Evolutionary conservation across 30 jellyfish, hydroid and myxozoan species (phyloP).

Genomic region (Turritopsis rubra): DNA sequence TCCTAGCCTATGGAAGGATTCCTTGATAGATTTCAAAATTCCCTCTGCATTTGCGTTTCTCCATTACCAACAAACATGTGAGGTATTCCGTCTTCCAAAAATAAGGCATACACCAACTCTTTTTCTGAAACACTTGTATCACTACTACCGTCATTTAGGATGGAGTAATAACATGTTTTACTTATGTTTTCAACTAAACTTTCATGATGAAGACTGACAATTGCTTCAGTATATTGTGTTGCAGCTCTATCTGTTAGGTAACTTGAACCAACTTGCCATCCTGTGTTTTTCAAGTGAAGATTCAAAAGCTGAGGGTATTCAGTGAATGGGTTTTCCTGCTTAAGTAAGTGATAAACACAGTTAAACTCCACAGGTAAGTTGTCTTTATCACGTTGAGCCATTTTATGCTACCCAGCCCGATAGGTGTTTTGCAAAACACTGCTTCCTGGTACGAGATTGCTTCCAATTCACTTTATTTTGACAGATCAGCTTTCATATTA

Average conservation of each 20-base stretch:
- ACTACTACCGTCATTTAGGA: no score
- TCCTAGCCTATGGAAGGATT: not conserved
- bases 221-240: no score
- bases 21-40: not conserved
- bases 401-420: not conserved
- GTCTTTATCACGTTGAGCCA: not conserved
- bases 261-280: no score
- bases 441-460: not conserved
- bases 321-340: not conserved
- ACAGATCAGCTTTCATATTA: not conserved
- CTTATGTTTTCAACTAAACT: no score
- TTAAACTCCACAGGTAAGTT: not conserved
- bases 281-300: no score
- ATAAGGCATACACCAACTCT: no score
- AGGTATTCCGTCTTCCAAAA: no score
- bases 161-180: no score
- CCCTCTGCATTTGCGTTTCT: not conserved
- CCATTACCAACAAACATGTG: no score
- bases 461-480: not conserved
- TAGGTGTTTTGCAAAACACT: not conserved
- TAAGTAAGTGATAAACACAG: not conserved
- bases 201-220: no score
- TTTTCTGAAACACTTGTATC: no score
- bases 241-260: no score
- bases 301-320: not conserved